Evolutionary conservation across 2,888 invertebrate genomes (phyloP).

Genomic region (Neria commutata): DNA sequence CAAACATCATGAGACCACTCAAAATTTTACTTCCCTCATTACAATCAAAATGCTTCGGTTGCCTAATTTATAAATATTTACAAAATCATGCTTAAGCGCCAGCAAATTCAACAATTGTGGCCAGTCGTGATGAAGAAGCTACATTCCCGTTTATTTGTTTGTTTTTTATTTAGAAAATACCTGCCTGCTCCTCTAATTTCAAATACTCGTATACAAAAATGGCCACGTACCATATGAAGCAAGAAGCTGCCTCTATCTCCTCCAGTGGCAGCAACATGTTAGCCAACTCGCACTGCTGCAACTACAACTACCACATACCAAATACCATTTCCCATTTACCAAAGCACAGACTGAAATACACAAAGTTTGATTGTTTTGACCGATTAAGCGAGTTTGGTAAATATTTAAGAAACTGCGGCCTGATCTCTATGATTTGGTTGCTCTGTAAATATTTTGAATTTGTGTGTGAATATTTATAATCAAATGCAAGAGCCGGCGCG

Average conservation of each 20-base stretch:
- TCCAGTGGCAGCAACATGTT: not conserved
- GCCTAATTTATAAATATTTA: constrained; percentile 43
- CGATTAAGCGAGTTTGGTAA: constrained; percentile 20
- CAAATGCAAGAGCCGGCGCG: not conserved
- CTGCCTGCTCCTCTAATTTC: not conserved
- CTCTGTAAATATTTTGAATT: constrained; percentile 49
- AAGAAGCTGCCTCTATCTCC: too few species aligned
- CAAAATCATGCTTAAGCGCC: constrained; percentile 28
- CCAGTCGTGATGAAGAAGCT: not conserved
- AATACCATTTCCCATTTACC: too few species aligned
- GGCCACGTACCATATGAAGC: too few species aligned
- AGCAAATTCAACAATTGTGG: constrained; percentile 1
- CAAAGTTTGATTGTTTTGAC: constrained; percentile 20
- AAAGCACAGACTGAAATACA: not conserved
- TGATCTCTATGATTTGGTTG: constrained; percentile 38
- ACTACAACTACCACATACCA: too few species aligned
- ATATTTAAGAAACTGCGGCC: constrained; percentile 29
- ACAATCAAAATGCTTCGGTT: not conserved
- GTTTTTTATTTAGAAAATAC: constrained; percentile 8
- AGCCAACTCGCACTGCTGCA: too few species aligned
- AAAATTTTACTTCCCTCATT: not conserved
- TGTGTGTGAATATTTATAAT: constrained; percentile 51
- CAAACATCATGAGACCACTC: not conserved
- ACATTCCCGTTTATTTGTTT: constrained; percentile 17
- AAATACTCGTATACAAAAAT: not conserved